Percentiles rank a stretch among this genome's conserved stretches.
These are phyloP conservation scores for Epizoanthus rinbou DNA, from an alignment of 92 coral and sea anemone genomes.

Conservation along the genomic window DNA sequence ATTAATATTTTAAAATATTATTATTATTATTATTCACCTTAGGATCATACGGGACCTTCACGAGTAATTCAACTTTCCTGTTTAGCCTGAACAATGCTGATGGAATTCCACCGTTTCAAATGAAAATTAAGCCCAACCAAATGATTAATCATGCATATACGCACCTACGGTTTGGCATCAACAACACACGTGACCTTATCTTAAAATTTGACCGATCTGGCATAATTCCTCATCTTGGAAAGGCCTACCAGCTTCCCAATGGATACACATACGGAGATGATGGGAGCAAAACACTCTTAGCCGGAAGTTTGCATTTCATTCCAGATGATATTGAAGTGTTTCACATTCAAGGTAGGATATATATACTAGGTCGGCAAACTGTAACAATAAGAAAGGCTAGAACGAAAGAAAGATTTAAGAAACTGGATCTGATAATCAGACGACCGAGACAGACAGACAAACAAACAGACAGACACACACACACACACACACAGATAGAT, in stretches of 20 bases:
- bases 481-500: too few relatives aligned
- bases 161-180: not conserved
- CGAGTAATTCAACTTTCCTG: constrained; percentile 46
- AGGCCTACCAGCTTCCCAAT: constrained; percentile 18
- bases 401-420: too few relatives aligned
- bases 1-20: not conserved
- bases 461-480: too few relatives aligned
- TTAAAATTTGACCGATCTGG: not conserved
- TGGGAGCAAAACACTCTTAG: constrained; percentile 37
- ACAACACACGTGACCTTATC: not conserved
- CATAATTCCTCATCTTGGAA: constrained; percentile 19
- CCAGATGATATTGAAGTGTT: constrained; percentile 67
- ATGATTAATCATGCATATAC: not conserved
- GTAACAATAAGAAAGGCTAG: too few relatives aligned
- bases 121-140: constrained; percentile 25
- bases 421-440: too few relatives aligned
- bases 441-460: too few relatives aligned
- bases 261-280: not conserved
- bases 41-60: not conserved
- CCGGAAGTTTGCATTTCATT: constrained; percentile 53
- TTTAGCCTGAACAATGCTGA: constrained; percentile 66
- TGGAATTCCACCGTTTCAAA: constrained; percentile 57
- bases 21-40: not conserved
- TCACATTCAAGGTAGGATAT: constrained; percentile 45
- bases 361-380: not conserved